Base-by-base conservation (phyloP, 2,888 invertebrate genomes). In the Dioctria linearis region DNA sequence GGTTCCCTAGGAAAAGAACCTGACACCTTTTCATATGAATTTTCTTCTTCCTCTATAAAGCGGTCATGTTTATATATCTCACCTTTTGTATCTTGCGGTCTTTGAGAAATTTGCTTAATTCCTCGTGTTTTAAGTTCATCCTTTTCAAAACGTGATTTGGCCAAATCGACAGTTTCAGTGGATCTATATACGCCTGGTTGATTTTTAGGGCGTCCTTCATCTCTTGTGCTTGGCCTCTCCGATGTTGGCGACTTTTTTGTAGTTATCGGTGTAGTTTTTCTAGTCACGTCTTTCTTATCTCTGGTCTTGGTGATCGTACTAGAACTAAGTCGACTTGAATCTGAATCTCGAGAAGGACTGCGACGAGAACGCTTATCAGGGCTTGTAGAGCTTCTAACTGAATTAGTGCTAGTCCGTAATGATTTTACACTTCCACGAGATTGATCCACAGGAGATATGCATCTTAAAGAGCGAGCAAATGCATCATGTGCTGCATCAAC, bases 401-500 rank as follows among this genome's bases (percentile, higher is more conserved):
- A 91, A 11, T 90, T 90, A 25, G 90, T 90, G 83, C 91, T 92
- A 0, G 90, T 91, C 82, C 89, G 90, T 79, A 86, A 83, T 6
- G 83, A 83, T 76, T 90, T 90, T 3, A 90, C 90, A 83, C 89
- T 91, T 59, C 91, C 90, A 2, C 91, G 91, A 8, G 91, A 90
- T 57, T 91, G 91, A 0, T 92, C 91, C n/a, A 91, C 91, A 82
- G 91, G 91, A 5, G 93, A 93, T 54, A 92, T 91, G 81, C 93
- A 91, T 46, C 95, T 91, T 67, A 95, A 88, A 4, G 94, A 93
- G 80, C 93, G 92, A 0, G 94, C 95, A 90, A 95, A 95, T 0
- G 94, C 94, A 83, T 94, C 93, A 85, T 95, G 95, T 2, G 94
- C 91, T 0, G 94, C 93, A 85, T 94, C 94, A 84, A 91, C 90